These are phyloP conservation scores for Cheilosia vulpina DNA, from an alignment of 2,888 invertebrate species.

Conservation along the genomic window DNA sequence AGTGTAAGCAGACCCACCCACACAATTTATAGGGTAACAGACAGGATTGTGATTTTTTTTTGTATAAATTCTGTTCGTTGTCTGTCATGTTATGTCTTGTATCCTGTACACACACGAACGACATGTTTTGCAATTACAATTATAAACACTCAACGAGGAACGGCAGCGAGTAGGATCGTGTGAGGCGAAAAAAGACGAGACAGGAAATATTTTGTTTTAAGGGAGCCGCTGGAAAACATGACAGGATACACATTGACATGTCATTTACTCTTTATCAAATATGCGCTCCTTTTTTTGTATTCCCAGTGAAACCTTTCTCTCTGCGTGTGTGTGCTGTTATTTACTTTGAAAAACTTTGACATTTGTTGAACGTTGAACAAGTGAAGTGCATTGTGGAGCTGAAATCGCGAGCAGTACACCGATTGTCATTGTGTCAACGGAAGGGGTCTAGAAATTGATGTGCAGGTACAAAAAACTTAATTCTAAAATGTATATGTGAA, in stretches of 20 bases:
- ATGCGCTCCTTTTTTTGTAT: slow-evolving; percentile 1
- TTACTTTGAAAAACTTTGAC: background rate
- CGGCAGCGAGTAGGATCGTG: background rate
- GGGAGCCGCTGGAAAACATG: slow-evolving; percentile 33
- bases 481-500: slow-evolving; percentile 36
- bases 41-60: slow-evolving; percentile 24
- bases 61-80: background rate
- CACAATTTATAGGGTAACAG: slow-evolving; percentile 36
- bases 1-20: slow-evolving; percentile 21
- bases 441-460: background rate
- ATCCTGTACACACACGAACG: slow-evolving; percentile 29
- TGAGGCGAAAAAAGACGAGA: slow-evolving; percentile 22
- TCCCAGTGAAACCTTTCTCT: background rate
- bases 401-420: background rate
- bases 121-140: slow-evolving; percentile 67
- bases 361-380: slow-evolving; percentile 27
- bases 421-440: background rate
- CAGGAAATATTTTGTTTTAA: slow-evolving; percentile 26
- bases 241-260: slow-evolving; percentile 33
- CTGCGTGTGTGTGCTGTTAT: background rate
- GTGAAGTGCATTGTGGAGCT: slow-evolving; percentile 3
- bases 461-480: background rate
- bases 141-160: slow-evolving; percentile 46
- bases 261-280: slow-evolving; percentile 33
- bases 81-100: slow-evolving; percentile 49